A percentile compares a stretch with the other conserved stretches of the same genome.
phyloP scores from a whole-genome alignment of 2,113 vertebrate species.

The Engystomops pustulosus region DNA sequence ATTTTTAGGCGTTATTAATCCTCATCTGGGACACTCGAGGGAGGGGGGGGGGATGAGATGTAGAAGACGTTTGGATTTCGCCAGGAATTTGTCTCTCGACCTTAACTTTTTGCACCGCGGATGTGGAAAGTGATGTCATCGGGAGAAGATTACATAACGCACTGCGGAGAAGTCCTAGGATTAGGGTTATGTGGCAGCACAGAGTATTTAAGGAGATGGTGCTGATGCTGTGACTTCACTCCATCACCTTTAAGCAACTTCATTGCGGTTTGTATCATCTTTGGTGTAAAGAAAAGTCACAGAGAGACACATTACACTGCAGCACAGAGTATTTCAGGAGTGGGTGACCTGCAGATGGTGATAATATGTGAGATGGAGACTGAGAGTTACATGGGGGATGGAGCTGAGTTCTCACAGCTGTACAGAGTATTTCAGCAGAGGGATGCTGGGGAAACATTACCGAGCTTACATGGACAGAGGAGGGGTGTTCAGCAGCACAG shows the following conservation, averaged over 20 bases:
- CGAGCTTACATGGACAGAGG: no score
- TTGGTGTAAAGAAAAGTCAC: not conserved
- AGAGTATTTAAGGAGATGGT: not conserved
- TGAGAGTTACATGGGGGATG: not conserved
- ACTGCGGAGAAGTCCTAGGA: no score
- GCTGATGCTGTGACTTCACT: no score
- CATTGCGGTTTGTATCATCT: no score
- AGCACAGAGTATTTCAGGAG: not conserved
- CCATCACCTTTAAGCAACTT: no score
- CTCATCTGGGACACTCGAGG: conserved; percentile 22
- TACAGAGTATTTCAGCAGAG: no score
- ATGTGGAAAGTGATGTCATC: not conserved
- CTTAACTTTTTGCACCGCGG: not conserved
- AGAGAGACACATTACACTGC: no score
- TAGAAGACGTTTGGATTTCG: not conserved
- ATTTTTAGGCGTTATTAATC: conserved; percentile 54
- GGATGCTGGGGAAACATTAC: no score
- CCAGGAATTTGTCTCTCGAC: not conserved
- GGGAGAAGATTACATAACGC: not conserved
- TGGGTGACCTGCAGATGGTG: not conserved
- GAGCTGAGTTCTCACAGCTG: no score
- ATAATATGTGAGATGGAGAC: not conserved
- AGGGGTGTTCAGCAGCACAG: no score
- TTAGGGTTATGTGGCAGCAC: not conserved
- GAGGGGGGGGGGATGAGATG: not conserved